Percentiles rank a stretch among this genome's conserved stretches.
phyloP scores from a whole-genome alignment of 1,140 invertebrate species.

The Nixonia krombeini region DNA sequence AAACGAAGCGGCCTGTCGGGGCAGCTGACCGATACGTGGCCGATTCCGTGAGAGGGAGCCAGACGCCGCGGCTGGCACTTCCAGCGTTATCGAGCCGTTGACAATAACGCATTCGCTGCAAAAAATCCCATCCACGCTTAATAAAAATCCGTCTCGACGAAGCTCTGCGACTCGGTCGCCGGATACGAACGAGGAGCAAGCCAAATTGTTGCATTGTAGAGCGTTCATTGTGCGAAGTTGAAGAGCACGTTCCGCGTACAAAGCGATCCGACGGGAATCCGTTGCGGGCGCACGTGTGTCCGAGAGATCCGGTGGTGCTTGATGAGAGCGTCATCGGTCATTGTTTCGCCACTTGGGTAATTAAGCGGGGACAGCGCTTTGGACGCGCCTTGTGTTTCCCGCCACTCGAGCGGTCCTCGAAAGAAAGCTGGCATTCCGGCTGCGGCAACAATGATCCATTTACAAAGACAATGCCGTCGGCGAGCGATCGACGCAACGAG shows the following conservation, averaged over 20 bases:
- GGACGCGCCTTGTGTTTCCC: neutral
- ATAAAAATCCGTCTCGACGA: too few species aligned
- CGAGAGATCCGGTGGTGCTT: neutral
- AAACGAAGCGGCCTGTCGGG: conserved; percentile 60
- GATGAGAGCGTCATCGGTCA: neutral
- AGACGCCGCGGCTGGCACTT: too few species aligned
- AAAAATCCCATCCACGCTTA: too few species aligned
- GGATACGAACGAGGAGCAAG: too few species aligned
- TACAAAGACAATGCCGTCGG: neutral
- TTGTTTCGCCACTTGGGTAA: neutral
- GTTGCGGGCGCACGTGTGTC: neutral
- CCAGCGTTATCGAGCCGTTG: too few species aligned
- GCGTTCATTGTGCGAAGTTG: too few species aligned
- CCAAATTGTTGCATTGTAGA: too few species aligned
- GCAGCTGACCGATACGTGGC: conserved; percentile 65
- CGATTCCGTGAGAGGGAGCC: conserved; percentile 41
- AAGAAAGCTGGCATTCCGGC: too few species aligned
- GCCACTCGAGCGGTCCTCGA: neutral
- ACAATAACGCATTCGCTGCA: too few species aligned
- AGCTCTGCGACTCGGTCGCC: too few species aligned
- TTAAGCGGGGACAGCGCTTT: neutral
- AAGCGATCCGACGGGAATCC: neutral
- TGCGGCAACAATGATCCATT: conserved; percentile 4
- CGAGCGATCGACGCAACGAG: neutral
- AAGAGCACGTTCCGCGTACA: too few species aligned